Evolutionary conservation across 1,140 invertebrate species (phyloP), one percentile per base, ranked within the genome.

Genomic region (Conus betulinus): DNA sequence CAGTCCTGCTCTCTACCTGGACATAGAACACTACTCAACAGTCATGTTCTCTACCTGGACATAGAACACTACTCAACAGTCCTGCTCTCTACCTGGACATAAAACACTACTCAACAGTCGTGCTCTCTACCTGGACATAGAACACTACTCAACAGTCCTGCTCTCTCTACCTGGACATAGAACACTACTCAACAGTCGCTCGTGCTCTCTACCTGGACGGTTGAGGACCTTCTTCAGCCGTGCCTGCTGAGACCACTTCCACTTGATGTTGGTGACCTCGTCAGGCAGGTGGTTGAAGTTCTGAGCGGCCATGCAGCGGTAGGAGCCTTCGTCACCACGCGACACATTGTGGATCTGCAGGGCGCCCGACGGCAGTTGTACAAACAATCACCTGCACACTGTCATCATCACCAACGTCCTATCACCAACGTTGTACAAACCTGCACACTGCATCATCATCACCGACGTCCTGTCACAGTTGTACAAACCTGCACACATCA

Each of bases 261-360:
- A 91, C 27, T 85, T 88, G 60, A 92, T 87, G 74, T 78, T 88
- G 74, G 90, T 88, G 3, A 92, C 89, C 27, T 90, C 87, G 53
- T 92, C 91, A 3, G 84, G 87, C 17, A 89, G 82, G 25, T 87
- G 88, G 53, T 91, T 90, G 57, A 91, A 88, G 20, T 89, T 89
- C 52, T 90, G 89, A 51, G 89, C 88, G 15, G 90, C 90, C 20
- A 87, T 87, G 87, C 92, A 93, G 51, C 89, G 88, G 79, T 93
- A 93, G 0, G 67, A 51, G 15, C 92, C 92, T 15, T 78, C 83
- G 85, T 93, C 92, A 8, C 76, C 52, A 23, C 51, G 11, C 23
- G 78, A 78, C 25, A 93, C 88, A 87, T 91, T 86, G 63, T 88
- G 81, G 15, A 93, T 91, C 82, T 93, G 92, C 76, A 93, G 87